Base-by-base conservation (phyloP, 2,888 invertebrate species). In the Lepas anatifera region DNA sequence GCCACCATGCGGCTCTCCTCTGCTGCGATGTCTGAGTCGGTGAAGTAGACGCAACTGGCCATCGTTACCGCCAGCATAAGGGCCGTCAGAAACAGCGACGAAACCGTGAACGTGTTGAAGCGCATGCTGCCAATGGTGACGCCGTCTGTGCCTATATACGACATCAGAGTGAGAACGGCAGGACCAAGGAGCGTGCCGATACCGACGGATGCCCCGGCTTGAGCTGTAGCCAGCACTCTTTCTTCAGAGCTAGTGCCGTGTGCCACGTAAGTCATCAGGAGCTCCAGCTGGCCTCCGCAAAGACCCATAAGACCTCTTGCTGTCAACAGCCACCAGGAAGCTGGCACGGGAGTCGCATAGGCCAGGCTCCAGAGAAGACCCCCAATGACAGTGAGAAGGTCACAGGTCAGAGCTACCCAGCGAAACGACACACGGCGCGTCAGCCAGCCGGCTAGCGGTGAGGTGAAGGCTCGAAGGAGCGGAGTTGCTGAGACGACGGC, bases 51-150 rank as follows among this genome's bases (percentile, higher is more conserved):
- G 63, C 18, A 63, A 37, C 13, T 22, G 35, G n/a, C 35, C 10
- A 37, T n/a, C 6, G 35, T 37, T n/a, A 35, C 37, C 22, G 18
- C n/a, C 22, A 22, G 18, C 22, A 63, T 3, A 6, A 63, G 22
- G 22, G n/a, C 63, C 1, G 63, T 63, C 35, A 63, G 35, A 22
- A 63, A 11, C n/a, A 63, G 63, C 22, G 63, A 63, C 35, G 35
- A 35, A 35, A 63, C 63, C 7, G 63, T 63, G 63, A 63, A 63
- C n/a, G 35, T 35, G 63, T 63, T 63, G 63, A 63, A 63, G 63
- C 35, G 63, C 63, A 63, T 63, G 63, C n/a, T 22, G 63, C 35
- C 63, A 11, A 22, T n/a, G 63, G 22, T 3, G n/a, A 63, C 22
- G 6, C 63, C 63, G 8, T 63, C 63, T 7, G 63, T 63, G 32